Percentiles rank a stretch among this genome's conserved stretches.
Conservation (phyloP, 2,888 invertebrate genomes). For the Teleiodes luculella region DNA sequence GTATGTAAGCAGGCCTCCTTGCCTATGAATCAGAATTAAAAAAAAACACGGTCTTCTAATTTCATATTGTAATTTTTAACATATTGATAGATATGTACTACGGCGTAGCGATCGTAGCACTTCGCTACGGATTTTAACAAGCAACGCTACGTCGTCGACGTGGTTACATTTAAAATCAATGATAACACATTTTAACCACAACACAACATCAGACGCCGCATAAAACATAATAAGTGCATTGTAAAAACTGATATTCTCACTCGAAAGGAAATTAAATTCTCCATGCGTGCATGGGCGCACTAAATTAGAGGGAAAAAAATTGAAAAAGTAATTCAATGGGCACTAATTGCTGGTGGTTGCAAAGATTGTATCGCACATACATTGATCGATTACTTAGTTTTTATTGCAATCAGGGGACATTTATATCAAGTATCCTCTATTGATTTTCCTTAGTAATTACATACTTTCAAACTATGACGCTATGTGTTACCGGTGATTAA, state of each 20-base stretch:
- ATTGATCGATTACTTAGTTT: conserved; percentile 41
- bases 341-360: conserved; percentile 39
- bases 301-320: conserved; percentile 43
- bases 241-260: conserved; percentile 23
- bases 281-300: conserved; percentile 43
- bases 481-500: background rate
- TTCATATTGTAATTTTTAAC: no score
- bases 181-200: no score
- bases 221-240: conserved; percentile 6
- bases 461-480: background rate
- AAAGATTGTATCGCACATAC: conserved; percentile 42
- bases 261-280: conserved; percentile 39
- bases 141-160: no score
- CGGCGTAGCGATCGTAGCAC: background rate
- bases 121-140: no score
- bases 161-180: no score
- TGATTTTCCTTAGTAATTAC: conserved; percentile 4
- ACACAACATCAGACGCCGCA: background rate
- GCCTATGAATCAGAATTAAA: no score
- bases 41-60: no score
- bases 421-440: conserved; percentile 8
- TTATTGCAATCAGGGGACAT: conserved; percentile 14
- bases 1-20: no score
- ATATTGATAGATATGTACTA: no score
- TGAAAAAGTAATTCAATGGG: conserved; percentile 42